A percentile compares a stretch with the other conserved stretches of the same genome.
phyloP scores from a whole-genome alignment of 2,797 vertebrate genomes.

The Clamator glandarius region DNA sequence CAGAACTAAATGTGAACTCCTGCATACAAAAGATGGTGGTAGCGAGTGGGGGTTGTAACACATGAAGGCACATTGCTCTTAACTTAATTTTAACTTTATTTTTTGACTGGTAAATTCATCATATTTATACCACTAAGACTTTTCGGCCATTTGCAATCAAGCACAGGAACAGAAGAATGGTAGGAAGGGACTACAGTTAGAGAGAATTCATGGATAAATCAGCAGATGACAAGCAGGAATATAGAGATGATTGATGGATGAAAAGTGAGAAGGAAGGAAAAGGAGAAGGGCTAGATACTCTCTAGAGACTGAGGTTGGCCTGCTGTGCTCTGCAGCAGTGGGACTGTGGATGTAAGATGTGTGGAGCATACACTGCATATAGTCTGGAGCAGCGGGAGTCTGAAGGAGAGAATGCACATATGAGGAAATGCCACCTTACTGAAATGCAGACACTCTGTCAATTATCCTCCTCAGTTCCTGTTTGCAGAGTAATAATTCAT shows the following conservation, averaged over 20 bases:
- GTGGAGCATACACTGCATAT: rapidly evolving
- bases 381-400: neutral
- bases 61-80: neutral
- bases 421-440: neutral
- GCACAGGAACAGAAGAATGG: neutral
- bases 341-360: neutral
- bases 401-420: neutral
- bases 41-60: neutral
- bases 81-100: neutral
- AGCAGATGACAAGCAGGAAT: neutral
- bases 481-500: neutral
- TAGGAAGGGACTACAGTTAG: neutral
- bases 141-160: neutral
- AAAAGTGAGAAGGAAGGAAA: neutral
- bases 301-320: neutral
- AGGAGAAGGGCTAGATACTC: neutral
- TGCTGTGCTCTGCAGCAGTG: neutral
- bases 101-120: neutral
- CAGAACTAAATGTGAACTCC: constrained; percentile 2
- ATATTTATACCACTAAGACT: neutral
- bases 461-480: neutral
- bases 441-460: neutral
- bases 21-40: neutral
- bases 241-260: neutral
- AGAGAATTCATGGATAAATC: neutral